Evolutionary conservation across 2,888 invertebrate genomes (phyloP), one percentile per base, ranked within the genome.

Genomic region (Pterostichus madidus): DNA sequence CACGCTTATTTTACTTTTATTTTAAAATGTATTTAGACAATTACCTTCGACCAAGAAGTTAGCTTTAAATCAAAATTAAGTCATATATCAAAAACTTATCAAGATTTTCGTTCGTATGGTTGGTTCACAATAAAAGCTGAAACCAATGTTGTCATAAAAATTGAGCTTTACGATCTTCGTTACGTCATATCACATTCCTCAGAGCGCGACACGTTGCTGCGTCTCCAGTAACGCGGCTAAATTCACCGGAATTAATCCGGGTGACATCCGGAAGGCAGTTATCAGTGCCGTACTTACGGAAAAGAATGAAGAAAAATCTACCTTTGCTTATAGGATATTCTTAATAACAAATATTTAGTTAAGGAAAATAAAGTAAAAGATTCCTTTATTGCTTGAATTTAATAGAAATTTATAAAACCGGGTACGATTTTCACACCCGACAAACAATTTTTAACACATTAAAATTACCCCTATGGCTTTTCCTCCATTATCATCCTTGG

Each of bases 161-260:
- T 49, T 49, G 49, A 49, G 49, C 49, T 49, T 49, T 49, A n/a
- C n/a, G 49, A 49, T 49, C 49, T 49, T 11, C 49, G 49, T n/a
- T 49, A n/a, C 13, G 10, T 49, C 49, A 49, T 49, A 49, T 49
- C 49, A 49, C 49, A 49, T 49, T 49, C 49, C 49, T 1, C 49
- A n/a, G 49, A 49, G 49, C 49, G 10, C 49, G 49, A 49, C 49
- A 49, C 49, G 49, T 49, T n/a, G 49, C n/a, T n/a, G 49, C 13
- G 11, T 4, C 49, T 49, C 49, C 49, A n/a, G 49, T 49, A 49
- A 49, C 49, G 49, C 49, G n/a, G 49, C 49, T 49, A 49, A 49
- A 49, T 49, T 49, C n/a, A 49, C 49, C 13, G 49, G 49, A 49
- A 49, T 49, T 49, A 49, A 49, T 49, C 49, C n/a, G 49, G 6